A percentile compares a stretch with the other conserved stretches of the same genome.
phyloP scores from a whole-genome alignment of 2,113 vertebrate genomes.

The Phylloscopus whistleri region DNA sequence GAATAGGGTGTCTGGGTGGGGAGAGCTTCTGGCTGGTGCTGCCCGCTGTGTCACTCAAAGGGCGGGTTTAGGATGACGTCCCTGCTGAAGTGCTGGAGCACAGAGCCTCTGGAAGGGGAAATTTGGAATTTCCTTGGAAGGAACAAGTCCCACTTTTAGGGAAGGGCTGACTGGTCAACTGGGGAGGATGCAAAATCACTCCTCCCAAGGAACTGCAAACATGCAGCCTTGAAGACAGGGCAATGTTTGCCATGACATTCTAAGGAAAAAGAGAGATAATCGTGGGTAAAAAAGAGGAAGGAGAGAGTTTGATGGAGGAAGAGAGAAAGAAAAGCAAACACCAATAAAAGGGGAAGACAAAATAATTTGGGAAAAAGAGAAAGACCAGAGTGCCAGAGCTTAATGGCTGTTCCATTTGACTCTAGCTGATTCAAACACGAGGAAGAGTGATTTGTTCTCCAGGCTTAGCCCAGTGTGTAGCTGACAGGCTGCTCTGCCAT shows the following conservation, averaged over 20 bases:
- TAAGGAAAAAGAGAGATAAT: not conserved
- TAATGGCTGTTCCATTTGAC: not conserved
- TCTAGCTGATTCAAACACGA: not conserved
- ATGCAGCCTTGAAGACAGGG: not conserved
- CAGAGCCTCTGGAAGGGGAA: not conserved
- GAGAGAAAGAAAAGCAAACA: not conserved
- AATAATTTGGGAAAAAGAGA: not conserved
- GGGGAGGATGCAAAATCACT: not conserved
- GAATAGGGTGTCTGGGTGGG: not conserved
- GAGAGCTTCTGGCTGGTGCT: not conserved
- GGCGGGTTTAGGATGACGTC: not conserved
- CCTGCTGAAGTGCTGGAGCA: not conserved
- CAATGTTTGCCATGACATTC: not conserved
- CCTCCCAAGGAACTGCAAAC: not conserved
- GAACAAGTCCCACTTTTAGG: rapidly evolving
- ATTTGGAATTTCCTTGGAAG: not conserved
- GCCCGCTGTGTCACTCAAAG: not conserved
- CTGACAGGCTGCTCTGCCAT: not conserved
- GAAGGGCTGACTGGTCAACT: not conserved
- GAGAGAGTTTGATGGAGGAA: not conserved
- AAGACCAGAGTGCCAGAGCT: not conserved
- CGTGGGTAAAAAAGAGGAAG: not conserved
- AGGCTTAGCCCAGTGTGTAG: not conserved
- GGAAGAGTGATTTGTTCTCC: not conserved
- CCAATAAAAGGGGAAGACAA: not conserved